These are phyloP conservation scores for Deladenus siricidicola DNA, from an alignment of 2,888 invertebrate genomes.

Conservation along the genomic window DNA sequence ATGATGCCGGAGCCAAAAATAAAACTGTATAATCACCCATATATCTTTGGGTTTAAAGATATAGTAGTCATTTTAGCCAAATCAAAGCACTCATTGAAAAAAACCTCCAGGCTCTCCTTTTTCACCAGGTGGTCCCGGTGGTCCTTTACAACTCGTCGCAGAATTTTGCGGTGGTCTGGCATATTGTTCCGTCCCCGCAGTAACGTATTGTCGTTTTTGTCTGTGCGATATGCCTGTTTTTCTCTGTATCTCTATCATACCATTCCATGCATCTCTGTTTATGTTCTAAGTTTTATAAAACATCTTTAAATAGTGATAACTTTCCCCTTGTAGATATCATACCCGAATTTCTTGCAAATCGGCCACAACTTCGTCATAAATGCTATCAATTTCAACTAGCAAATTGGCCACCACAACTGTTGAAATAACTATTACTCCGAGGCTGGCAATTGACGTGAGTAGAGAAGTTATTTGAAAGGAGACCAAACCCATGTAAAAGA, in stretches of 20 bases:
- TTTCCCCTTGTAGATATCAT: background rate
- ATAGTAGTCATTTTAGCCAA: background rate
- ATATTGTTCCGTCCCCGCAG: too few relatives aligned
- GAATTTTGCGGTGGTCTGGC: too few relatives aligned
- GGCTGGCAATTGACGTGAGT: too few relatives aligned
- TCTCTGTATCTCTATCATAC: background rate
- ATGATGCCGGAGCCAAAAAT: too few relatives aligned
- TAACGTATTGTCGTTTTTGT: too few relatives aligned
- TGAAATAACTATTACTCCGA: too few relatives aligned
- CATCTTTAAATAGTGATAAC: background rate
- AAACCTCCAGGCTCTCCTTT: slow-evolving; percentile 6
- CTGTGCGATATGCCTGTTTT: background rate
- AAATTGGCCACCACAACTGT: too few relatives aligned
- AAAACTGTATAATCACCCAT: too few relatives aligned
- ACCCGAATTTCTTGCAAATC: slow-evolving; percentile 3
- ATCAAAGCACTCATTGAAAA: too few relatives aligned
- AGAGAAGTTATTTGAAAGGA: too few relatives aligned
- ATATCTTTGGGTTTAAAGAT: background rate
- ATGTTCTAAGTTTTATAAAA: background rate
- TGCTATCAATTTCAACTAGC: background rate
- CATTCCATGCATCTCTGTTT: slow-evolving; percentile 2
- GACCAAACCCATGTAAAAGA: too few relatives aligned
- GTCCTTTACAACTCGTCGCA: background rate
- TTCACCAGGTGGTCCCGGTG: background rate
- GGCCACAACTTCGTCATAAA: background rate